A percentile compares a stretch with the other conserved stretches of the same genome.
Conservation (phyloP, 2,888 invertebrate genomes). For the Epistrophella euchroma region DNA sequence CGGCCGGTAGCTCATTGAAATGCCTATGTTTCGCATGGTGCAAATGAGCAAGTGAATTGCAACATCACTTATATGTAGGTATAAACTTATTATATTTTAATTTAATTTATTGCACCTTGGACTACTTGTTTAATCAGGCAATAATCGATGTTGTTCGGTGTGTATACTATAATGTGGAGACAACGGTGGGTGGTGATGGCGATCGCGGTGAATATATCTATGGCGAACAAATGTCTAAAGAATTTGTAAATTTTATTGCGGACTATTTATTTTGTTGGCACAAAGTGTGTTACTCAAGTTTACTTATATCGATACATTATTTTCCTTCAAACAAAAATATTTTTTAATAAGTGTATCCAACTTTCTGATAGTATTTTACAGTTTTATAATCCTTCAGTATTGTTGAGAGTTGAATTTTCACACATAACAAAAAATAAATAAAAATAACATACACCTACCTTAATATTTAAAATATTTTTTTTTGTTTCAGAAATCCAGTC, state of each 20-base stretch:
- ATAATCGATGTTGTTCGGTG: slow-evolving; percentile 30
- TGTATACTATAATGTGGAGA: neutral
- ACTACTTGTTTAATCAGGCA: slow-evolving; percentile 68
- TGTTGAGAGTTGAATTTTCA: neutral
- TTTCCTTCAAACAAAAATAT: neutral
- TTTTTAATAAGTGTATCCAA: neutral
- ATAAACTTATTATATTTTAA: slow-evolving; percentile 56
- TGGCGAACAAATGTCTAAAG: neutral
- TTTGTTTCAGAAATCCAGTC: slow-evolving; percentile 45
- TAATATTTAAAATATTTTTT: neutral
- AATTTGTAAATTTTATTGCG: slow-evolving; percentile 36
- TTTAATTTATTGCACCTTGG: slow-evolving; percentile 71
- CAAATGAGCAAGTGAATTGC: slow-evolving; percentile 59
- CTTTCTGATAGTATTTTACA: slow-evolving; percentile 3
- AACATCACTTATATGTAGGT: slow-evolving; percentile 57
- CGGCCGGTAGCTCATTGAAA: neutral
- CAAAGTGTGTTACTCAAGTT: neutral
- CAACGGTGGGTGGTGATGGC: neutral
- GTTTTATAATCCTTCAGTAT: neutral
- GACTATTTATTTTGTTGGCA: slow-evolving; percentile 46
- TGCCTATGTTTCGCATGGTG: slow-evolving; percentile 27
- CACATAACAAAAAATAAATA: neutral
- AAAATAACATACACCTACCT: slow-evolving; percentile 1
- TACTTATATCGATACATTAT: neutral
- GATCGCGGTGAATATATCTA: slow-evolving; percentile 7